Evolutionary conservation across 2,888 invertebrate genomes (phyloP).

Genomic region (Microdon myrmicae): DNA sequence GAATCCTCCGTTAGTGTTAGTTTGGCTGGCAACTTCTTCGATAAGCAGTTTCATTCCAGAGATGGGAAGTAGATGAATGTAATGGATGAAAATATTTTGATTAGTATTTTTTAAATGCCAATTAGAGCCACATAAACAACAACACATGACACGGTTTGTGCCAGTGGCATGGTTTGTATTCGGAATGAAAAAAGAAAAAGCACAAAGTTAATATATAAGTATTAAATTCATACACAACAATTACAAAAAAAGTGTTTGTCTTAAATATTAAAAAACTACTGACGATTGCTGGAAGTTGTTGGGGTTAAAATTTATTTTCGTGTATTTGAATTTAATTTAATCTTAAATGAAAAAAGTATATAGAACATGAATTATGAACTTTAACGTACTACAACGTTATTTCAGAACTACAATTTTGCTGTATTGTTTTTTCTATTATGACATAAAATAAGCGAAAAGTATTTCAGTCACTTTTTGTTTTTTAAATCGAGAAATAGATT

Average conservation of each 20-base stretch:
- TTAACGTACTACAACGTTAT: no score
- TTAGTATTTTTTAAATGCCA: slow-evolving; percentile 30
- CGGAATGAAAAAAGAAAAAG: no score
- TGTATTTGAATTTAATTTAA: slow-evolving; percentile 25
- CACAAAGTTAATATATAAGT: no score
- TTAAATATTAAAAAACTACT: slow-evolving; percentile 55
- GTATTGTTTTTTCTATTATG: no score
- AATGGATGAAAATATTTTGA: slow-evolving; percentile 35
- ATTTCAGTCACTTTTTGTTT: no score
- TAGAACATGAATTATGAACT: slow-evolving; percentile 25
- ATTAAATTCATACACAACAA: no score
- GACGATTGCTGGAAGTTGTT: slow-evolving; percentile 58
- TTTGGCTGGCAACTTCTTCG: slow-evolving; percentile 67
- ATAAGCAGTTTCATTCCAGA: slow-evolving; percentile 41
- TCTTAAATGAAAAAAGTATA: slow-evolving; percentile 54
- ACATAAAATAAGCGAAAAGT: no score
- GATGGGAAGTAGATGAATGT: slow-evolving; percentile 12
- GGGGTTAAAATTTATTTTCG: slow-evolving; percentile 34
- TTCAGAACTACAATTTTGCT: no score
- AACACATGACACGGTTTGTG: no score
- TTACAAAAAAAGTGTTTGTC: no score
- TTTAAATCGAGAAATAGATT: no score
- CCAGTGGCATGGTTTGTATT: no score
- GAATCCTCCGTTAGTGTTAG: slow-evolving; percentile 67
- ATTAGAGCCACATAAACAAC: slow-evolving; percentile 8